A percentile compares a stretch with the other conserved stretches of the same genome.
These are phyloP conservation scores for Tipula confusa DNA, from an alignment of 2,888 invertebrate genomes.

Conservation along the genomic window DNA sequence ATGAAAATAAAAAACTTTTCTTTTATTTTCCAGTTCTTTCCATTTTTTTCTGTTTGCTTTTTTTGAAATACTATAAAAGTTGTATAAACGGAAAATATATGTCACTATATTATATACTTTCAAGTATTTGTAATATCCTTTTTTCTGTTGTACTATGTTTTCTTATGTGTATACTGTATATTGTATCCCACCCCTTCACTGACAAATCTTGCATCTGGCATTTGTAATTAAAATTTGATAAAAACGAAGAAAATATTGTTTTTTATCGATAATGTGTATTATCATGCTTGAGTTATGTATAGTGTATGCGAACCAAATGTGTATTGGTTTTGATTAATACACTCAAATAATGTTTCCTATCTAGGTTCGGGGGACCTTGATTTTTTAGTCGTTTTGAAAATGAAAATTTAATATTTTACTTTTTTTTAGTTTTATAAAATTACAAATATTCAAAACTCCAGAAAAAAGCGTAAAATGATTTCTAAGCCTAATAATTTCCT, in stretches of 20 bases:
- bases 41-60: not conserved
- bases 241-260: not conserved
- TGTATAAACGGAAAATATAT: not conserved
- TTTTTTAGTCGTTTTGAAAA: no score
- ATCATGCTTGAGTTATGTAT: no score
- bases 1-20: not conserved
- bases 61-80: slow-evolving; percentile 17
- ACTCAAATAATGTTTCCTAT: no score
- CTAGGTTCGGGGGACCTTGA: no score
- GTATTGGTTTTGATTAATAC: no score
- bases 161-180: not conserved
- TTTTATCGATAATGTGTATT: no score
- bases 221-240: not conserved
- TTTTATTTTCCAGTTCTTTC: not conserved
- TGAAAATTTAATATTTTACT: no score
- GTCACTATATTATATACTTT: slow-evolving; percentile 15
- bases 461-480: no score
- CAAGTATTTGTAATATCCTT: not conserved
- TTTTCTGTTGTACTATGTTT: not conserved
- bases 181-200: not conserved
- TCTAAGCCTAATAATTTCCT: no score
- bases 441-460: no score
- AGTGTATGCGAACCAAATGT: no score
- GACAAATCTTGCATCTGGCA: not conserved
- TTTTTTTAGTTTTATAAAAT: no score